These are phyloP conservation scores for Chamaea fasciata DNA, from an alignment of 2,113 vertebrate species.

Conservation along the genomic window DNA sequence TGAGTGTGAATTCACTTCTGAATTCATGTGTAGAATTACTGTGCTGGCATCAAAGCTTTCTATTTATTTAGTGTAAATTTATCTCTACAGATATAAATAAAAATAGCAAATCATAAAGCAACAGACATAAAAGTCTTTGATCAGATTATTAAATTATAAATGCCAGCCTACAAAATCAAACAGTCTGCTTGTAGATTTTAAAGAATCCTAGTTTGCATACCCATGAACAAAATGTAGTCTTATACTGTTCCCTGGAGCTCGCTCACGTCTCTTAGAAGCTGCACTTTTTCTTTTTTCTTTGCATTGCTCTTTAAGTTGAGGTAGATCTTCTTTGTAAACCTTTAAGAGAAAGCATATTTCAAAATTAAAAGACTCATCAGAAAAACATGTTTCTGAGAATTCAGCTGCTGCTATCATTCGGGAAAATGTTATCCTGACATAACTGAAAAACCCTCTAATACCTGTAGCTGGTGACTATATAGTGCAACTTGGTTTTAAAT, in stretches of 20 bases:
- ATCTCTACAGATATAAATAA: not conserved
- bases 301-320: slow-evolving; percentile 98
- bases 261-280: slow-evolving; percentile 89
- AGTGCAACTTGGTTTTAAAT: not conserved
- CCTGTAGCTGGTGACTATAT: not conserved
- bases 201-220: slow-evolving; percentile 69
- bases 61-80: not conserved
- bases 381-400: not conserved
- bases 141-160: not conserved
- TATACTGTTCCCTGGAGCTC: slow-evolving; percentile 85
- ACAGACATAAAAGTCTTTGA: not conserved
- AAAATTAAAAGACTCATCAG: not conserved
- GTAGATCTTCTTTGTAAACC: slow-evolving; percentile 99
- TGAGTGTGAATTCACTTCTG: not conserved
- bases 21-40: not conserved
- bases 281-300: slow-evolving; percentile 88
- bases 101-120: not conserved
- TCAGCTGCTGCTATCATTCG: not conserved
- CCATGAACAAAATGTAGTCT: slow-evolving; percentile 96
- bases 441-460: not conserved
- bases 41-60: not conserved
- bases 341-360: slow-evolving; percentile 57
- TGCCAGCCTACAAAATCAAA: not conserved
- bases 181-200: not conserved
- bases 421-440: not conserved